A percentile compares a stretch with the other conserved stretches of the same genome.
Evolutionary conservation across 2,797 vertebrate species (phyloP).

Genomic region (Ibycter americanus): DNA sequence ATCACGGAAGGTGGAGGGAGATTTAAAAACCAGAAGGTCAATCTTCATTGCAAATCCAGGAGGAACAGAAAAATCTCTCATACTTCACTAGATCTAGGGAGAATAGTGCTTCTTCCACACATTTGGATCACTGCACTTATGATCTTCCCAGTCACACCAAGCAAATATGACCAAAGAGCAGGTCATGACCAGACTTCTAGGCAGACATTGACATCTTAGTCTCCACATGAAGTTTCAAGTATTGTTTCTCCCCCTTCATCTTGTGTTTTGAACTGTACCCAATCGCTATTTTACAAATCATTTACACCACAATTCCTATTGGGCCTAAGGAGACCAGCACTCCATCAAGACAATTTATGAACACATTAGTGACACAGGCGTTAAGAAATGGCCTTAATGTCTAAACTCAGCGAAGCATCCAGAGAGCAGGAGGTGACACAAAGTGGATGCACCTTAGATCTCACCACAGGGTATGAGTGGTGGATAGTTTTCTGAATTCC

Average conservation of each 20-base stretch:
- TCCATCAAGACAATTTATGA: not conserved
- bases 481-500: not conserved
- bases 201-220: not conserved
- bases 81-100: not conserved
- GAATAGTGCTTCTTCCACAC: not conserved
- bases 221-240: not conserved
- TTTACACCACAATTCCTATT: not conserved
- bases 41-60: not conserved
- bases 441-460: not conserved
- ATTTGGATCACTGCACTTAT: not conserved
- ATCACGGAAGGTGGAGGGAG: not conserved
- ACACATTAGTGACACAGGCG: not conserved
- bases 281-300: not conserved
- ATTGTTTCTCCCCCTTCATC: not conserved
- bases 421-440: not conserved
- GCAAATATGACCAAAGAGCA: not conserved
- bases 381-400: not conserved
- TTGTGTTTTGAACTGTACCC: not conserved
- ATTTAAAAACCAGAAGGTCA: not conserved
- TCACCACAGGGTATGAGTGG: not conserved
- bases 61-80: not conserved
- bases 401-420: not conserved
- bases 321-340: not conserved
- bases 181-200: not conserved
- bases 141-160: not conserved